Base-by-base conservation (phyloP, 1,140 invertebrate genomes). In the Drosophila suzukii region DNA sequence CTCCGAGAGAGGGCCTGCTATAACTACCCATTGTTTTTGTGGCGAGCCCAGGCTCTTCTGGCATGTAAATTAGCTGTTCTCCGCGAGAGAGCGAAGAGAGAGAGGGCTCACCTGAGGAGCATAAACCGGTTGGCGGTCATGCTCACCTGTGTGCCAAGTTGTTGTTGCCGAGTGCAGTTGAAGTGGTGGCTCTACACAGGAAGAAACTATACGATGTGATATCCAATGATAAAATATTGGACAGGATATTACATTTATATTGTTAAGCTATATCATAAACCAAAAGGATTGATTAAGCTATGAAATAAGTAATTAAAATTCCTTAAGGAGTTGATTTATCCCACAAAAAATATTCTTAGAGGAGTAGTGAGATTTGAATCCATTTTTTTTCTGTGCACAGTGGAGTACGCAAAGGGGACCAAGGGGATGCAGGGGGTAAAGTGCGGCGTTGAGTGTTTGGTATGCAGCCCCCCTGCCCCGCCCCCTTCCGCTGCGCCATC, bases 401-500 rank as follows among this genome's bases (percentile, higher is more conserved):
- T 79, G 71, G 62, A 76, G 82, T 86, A 79, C 67, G 73, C 39
- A 39, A 44, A 24, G 32, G 61, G 32, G 43, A 49, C 11, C 17
- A 4, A 53, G 57, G 58, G 57, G 50, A 34, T 75, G 70, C 74
- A 71, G 65, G 78, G 78, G 81, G 82, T 82, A 61, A 72, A 88
- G 82, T 86, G 83, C 83, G 79, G 79, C 83, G 79, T 83, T 88
- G 83, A 86, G 84, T 86, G 83, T 83, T 86, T 89, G 83, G 83
- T 86, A 86, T 86, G 83, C 79, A 80, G 76, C 36, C 36, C 43
- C 61, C 46, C 13, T 13, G 11, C 5, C 43, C 20, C 30, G n/a
- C 2, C 49, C 27, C 13, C 7, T 46, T 24, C 41, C 4, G 6
- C n/a, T 34, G 10, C 44, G 15, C 53, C 24, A 13, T 20, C 54